These are phyloP conservation scores for Vicugna pacos DNA, from an alignment of 2,113 vertebrate genomes.

Conservation along the genomic window DNA sequence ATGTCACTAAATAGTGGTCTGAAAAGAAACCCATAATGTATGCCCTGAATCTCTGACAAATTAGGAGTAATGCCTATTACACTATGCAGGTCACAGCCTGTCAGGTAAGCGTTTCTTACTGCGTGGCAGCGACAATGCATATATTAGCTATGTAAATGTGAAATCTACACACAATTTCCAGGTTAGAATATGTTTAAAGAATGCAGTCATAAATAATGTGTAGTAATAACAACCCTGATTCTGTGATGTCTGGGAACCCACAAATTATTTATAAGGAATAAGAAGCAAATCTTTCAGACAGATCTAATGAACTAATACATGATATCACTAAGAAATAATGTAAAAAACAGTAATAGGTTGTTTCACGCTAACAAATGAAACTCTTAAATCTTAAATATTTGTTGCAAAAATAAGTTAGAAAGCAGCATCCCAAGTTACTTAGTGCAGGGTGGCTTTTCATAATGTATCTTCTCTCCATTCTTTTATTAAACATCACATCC, in stretches of 20 bases:
- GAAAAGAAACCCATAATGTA: constrained; percentile 58
- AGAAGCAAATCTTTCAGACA: constrained; percentile 57
- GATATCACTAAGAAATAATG: constrained; percentile 50
- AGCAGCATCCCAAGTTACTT: constrained; percentile 10
- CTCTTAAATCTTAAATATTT: constrained; percentile 57
- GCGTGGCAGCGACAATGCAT: constrained; percentile 56
- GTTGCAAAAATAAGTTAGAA: constrained; percentile 53
- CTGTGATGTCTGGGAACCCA: neutral
- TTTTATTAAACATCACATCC: constrained; percentile 34
- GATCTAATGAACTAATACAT: constrained; percentile 50
- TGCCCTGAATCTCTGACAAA: constrained; percentile 70
- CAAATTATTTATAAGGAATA: constrained; percentile 68
- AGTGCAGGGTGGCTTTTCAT: neutral
- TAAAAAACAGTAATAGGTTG: constrained; percentile 34
- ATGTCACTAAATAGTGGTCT: constrained; percentile 36
- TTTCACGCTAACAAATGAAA: constrained; percentile 66
- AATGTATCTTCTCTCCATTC: neutral
- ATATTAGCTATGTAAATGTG: constrained; percentile 70
- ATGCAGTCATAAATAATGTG: constrained; percentile 55
- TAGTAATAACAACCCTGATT: constrained; percentile 57
- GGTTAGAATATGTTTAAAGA: constrained; percentile 71
- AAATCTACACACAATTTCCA: constrained; percentile 61
- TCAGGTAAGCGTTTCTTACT: constrained; percentile 69
- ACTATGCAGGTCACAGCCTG: constrained; percentile 74
- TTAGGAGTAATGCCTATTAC: constrained; percentile 70